Evolutionary conservation across 2,888 invertebrate genomes (phyloP).

Genomic region (Spicauda simplicius): DNA sequence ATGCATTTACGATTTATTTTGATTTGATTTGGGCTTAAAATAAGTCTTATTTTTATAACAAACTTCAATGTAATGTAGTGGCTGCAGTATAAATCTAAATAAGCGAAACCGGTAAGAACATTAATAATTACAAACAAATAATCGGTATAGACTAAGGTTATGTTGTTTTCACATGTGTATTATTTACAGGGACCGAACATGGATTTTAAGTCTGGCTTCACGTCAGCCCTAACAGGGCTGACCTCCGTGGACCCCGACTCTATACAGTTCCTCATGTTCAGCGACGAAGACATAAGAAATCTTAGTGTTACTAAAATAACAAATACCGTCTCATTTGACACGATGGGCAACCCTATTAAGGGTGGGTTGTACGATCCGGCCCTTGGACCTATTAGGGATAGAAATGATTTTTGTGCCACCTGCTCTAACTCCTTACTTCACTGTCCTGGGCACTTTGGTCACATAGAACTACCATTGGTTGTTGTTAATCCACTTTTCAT

Average conservation of each 20-base stretch:
- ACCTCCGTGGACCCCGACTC: constrained; percentile 71
- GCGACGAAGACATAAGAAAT: constrained; percentile 90
- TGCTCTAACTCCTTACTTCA: constrained; percentile 87
- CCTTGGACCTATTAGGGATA: constrained; percentile 88
- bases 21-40: too few relatives aligned
- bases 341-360: constrained; percentile 91
- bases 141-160: constrained; percentile 13
- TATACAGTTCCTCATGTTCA: constrained; percentile 89
- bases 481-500: constrained; percentile 96
- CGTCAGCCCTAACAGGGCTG: constrained; percentile 59
- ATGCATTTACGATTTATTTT: too few relatives aligned
- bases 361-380: constrained; percentile 96
- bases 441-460: constrained; percentile 97
- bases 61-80: background rate
- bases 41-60: too few relatives aligned
- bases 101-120: too few relatives aligned
- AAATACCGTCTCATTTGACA: constrained; percentile 91
- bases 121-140: background rate
- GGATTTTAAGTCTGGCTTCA: constrained; percentile 61
- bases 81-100: background rate
- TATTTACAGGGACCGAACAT: constrained; percentile 48
- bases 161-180: constrained; percentile 11
- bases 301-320: constrained; percentile 93
- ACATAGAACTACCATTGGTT: constrained; percentile 94
- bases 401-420: constrained; percentile 90